Percentiles rank a stretch among this genome's conserved stretches.
Conservation (phyloP, 2,113 vertebrate species). For the Hippocampus barbouri region DNA sequence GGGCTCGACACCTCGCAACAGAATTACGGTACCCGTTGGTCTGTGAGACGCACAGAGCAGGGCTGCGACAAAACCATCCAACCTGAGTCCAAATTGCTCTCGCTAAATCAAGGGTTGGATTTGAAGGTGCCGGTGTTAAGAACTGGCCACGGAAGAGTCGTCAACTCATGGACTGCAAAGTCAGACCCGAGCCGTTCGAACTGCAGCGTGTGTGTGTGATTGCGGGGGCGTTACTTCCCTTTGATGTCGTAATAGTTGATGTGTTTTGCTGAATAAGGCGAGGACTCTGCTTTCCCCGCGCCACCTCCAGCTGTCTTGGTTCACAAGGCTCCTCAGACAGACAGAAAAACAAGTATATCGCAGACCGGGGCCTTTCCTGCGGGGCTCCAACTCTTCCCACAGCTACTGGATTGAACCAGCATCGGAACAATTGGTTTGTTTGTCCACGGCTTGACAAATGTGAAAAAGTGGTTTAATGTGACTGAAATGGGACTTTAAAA, state of each 20-base stretch:
- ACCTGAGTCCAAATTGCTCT: not conserved
- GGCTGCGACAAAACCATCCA: slow-evolving; percentile 29
- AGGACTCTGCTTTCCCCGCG: slow-evolving; percentile 46
- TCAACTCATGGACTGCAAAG: slow-evolving; percentile 42
- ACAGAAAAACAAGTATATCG: slow-evolving; percentile 59
- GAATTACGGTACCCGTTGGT: slow-evolving; percentile 52
- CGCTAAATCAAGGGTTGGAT: not conserved
- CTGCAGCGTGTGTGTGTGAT: not conserved
- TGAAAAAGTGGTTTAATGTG: not conserved
- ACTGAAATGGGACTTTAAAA: not conserved
- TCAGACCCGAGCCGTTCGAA: slow-evolving; percentile 20
- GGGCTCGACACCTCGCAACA: slow-evolving; percentile 53
- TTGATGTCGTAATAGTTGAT: slow-evolving; percentile 37
- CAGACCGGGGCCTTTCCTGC: slow-evolving; percentile 52
- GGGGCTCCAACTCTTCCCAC: slow-evolving; percentile 43
- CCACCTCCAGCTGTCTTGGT: slow-evolving; percentile 40
- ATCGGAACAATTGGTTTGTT: slow-evolving; percentile 22
- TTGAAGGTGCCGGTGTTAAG: not conserved
- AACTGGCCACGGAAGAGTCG: slow-evolving; percentile 3
- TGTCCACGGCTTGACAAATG: not conserved
- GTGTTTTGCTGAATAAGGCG: slow-evolving; percentile 51
- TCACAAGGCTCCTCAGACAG: slow-evolving; percentile 55
- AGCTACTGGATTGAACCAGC: slow-evolving; percentile 39
- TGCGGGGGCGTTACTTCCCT: slow-evolving; percentile 53
- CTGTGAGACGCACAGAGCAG: slow-evolving; percentile 28